phyloP scores from a whole-genome alignment of 1,140 invertebrate species.

The Pantala flavescens region DNA sequence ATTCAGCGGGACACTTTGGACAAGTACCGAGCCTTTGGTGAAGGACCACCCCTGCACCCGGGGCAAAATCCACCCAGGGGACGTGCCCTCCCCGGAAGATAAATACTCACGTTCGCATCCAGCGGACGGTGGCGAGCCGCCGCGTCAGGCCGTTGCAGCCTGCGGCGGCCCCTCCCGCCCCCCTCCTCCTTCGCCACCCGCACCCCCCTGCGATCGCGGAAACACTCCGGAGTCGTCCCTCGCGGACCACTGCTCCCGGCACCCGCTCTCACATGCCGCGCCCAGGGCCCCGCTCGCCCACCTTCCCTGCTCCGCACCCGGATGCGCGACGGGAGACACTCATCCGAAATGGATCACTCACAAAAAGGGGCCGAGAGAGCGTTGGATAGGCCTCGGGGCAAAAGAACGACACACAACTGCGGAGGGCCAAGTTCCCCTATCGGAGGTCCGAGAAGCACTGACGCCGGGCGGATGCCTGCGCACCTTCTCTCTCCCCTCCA shows the following conservation, averaged over 20 bases:
- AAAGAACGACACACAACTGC: conserved; percentile 1
- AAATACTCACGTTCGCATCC: not conserved
- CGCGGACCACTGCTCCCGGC: not conserved
- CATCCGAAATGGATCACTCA: not conserved
- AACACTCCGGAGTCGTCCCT: not conserved
- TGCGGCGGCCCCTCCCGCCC: conserved; percentile 1
- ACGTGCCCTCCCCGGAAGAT: too few species aligned
- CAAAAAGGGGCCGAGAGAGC: not conserved
- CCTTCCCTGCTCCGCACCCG: not conserved
- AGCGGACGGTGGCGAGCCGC: conserved; percentile 3
- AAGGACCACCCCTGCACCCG: too few species aligned
- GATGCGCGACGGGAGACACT: not conserved
- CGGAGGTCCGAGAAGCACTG: not conserved
- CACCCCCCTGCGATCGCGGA: not conserved
- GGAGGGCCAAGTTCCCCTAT: not conserved
- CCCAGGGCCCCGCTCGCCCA: not conserved
- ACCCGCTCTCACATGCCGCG: conserved; percentile 5
- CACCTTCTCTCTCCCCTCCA: not conserved
- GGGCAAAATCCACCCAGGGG: too few species aligned
- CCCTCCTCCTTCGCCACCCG: not conserved
- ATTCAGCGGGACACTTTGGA: too few species aligned
- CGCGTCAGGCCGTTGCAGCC: not conserved
- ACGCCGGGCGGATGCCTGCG: not conserved
- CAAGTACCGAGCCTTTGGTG: too few species aligned
- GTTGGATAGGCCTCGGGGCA: not conserved